Evolutionary conservation across 2,888 invertebrate genomes (phyloP), one percentile per base, ranked within the genome.

Genomic region (Aspidapion aeneum): DNA sequence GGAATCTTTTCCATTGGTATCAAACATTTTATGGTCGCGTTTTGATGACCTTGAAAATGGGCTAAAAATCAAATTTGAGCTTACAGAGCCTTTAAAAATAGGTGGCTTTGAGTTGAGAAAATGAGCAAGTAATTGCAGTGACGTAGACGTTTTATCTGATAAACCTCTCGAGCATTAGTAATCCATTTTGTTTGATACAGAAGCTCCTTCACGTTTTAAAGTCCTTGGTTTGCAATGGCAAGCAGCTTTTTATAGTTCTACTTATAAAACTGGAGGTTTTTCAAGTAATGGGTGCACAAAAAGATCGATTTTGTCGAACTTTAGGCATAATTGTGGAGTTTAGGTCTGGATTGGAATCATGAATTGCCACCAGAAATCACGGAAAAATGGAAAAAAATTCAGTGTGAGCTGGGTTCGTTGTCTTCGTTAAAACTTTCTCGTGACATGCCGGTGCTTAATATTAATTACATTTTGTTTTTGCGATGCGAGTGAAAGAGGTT

Each of bases 221-320:
- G 17, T 59, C 19, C 35, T 59, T 18, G 59, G 59, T 5, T 50
- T 59, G 49, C 58, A 58, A 49, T 58, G 58, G 49, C 58, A 58
- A 52, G 18, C 52, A 5, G 52, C 52, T 9, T 52, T 52, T 22
- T 55, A 58, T 48, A 49, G 48, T 48, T 58, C 51, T 49, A 48
- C 58, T 7, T 58, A 50, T 17, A 48, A 21, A 48, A 18, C 7
- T 19, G 19, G 54, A 5, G 19, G n/a, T 52, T 18, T 52, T 52
- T 52, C 5, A 19, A n/a, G 9, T 48, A 49, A 16, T 17, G 18
- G 51, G 16, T 58, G 58, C 50, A 58, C 58, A 9, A 58, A 58
- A 58, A 9, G 58, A 22, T 22, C n/a, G 19, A 21, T 48, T 58
- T 17, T 52, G 16, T 58, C 56, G 18, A 21, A 58, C 60, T 55